These are phyloP conservation scores for Melipona bicolor DNA, from an alignment of 2,888 invertebrate species.

Conservation along the genomic window DNA sequence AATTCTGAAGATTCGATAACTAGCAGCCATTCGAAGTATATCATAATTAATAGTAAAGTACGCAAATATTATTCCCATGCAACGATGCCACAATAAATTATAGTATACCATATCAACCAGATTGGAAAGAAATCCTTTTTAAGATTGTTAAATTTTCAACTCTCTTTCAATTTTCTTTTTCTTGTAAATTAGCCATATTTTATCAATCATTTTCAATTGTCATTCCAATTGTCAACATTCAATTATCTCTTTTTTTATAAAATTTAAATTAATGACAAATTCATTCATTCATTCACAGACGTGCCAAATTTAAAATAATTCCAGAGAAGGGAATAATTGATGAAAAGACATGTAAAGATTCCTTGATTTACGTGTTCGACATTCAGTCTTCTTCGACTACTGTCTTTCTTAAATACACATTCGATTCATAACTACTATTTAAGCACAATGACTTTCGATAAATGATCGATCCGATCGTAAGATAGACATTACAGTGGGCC, in stretches of 20 bases:
- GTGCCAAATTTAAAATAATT: not conserved
- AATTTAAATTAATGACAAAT: not conserved
- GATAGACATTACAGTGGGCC: not conserved
- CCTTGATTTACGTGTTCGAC: not conserved
- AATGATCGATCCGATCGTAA: conserved; percentile 7
- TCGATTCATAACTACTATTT: not conserved
- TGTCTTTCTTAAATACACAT: not conserved
- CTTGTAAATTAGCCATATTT: not conserved
- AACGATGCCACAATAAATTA: conserved; percentile 68
- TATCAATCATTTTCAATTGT: not conserved
- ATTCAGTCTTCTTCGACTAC: not conserved
- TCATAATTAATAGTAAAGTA: conserved; percentile 79
- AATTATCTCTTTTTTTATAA: not conserved
- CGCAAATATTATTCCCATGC: conserved; percentile 67
- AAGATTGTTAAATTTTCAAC: not conserved
- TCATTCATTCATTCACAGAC: too few species aligned
- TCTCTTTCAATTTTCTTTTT: not conserved
- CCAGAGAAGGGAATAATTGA: not conserved
- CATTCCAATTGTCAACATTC: not conserved
- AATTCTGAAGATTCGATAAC: conserved; percentile 61
- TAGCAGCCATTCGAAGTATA: conserved; percentile 67
- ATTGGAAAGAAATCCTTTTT: conserved; percentile 35
- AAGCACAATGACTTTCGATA: not conserved
- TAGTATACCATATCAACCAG: conserved; percentile 9
- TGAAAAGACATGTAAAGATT: not conserved